Evolutionary conservation across 2,797 vertebrate species (phyloP).

Genomic region (Sebastes ruberrimus): DNA sequence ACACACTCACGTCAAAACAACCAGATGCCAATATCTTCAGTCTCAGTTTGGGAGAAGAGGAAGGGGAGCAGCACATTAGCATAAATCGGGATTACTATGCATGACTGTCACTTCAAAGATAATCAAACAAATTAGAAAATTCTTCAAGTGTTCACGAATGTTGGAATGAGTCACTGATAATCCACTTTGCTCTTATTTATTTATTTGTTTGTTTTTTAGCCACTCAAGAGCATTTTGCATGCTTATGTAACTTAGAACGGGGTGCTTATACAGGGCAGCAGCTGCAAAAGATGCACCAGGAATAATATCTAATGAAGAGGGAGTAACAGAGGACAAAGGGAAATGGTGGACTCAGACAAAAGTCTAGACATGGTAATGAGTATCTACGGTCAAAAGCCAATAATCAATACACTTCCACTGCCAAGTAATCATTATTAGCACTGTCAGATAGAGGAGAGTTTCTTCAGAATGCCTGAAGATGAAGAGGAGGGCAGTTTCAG

Average conservation of each 20-base stretch:
- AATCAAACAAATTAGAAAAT: slow-evolving; percentile 78
- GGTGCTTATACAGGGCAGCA: slow-evolving; percentile 18
- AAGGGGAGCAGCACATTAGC: slow-evolving; percentile 56
- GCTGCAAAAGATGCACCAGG: slow-evolving; percentile 18
- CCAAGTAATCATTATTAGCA: slow-evolving; percentile 38
- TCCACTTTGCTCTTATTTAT: slow-evolving; percentile 61
- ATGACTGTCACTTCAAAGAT: slow-evolving; percentile 77
- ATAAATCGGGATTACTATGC: slow-evolving; percentile 76
- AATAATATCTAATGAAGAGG: slow-evolving; percentile 21
- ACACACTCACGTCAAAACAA: slow-evolving; percentile 26
- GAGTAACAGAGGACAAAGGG: slow-evolving; percentile 3
- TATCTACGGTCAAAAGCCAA: slow-evolving; percentile 34
- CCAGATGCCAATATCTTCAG: slow-evolving; percentile 58
- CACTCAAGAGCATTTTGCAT: slow-evolving; percentile 54
- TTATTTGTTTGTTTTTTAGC: slow-evolving; percentile 51
- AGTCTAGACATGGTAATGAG: slow-evolving; percentile 65
- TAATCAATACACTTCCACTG: slow-evolving; percentile 49
- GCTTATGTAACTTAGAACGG: slow-evolving; percentile 43
- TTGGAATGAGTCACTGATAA: slow-evolving; percentile 73
- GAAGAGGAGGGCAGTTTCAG: not conserved
- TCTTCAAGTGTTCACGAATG: slow-evolving; percentile 70
- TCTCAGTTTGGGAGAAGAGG: slow-evolving; percentile 28
- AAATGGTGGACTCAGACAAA: slow-evolving; percentile 27
- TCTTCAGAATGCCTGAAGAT: not conserved
- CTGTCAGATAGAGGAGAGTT: slow-evolving; percentile 8